Evolutionary conservation across 2,888 invertebrate species (phyloP).

Genomic region (Sicus ferrugineus): DNA sequence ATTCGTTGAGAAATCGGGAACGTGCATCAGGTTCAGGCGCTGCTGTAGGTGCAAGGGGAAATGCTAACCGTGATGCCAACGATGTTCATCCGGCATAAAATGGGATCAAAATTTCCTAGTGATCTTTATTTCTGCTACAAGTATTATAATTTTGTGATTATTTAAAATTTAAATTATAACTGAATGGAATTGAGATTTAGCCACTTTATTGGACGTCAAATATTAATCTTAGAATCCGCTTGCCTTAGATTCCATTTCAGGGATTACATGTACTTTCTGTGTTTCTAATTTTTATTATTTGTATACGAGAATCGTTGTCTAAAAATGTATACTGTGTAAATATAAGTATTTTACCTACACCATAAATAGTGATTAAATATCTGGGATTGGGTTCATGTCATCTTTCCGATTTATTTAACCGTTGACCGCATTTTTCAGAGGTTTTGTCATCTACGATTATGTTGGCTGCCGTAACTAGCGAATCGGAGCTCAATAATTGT

Average conservation of each 20-base stretch:
- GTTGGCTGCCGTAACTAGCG: conserved; percentile 56
- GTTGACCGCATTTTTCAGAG: conserved; percentile 60
- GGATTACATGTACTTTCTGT: background rate
- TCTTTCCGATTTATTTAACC: conserved; percentile 56
- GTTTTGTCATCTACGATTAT: conserved; percentile 62
- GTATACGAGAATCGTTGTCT: background rate
- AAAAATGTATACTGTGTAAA: conserved; percentile 22
- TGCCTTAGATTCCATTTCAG: background rate
- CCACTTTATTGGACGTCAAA: background rate
- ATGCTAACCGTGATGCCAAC: background rate
- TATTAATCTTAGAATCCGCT: background rate
- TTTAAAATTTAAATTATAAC: conserved; percentile 22
- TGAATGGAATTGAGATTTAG: background rate
- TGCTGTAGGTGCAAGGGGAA: background rate
- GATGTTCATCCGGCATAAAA: conserved; percentile 4
- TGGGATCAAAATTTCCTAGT: background rate
- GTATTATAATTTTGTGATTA: conserved; percentile 15
- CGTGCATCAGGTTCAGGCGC: conserved; percentile 32
- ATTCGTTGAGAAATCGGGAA: conserved; percentile 68
- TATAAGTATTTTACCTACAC: conserved; percentile 22
- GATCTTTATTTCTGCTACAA: conserved; percentile 1
- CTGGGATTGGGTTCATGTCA: background rate
- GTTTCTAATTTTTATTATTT: conserved; percentile 7
- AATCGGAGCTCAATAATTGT: conserved; percentile 71
- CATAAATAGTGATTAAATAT: conserved; percentile 17